phyloP scores from a whole-genome alignment of 2,797 vertebrate species.

The Sebastes nivosus region DNA sequence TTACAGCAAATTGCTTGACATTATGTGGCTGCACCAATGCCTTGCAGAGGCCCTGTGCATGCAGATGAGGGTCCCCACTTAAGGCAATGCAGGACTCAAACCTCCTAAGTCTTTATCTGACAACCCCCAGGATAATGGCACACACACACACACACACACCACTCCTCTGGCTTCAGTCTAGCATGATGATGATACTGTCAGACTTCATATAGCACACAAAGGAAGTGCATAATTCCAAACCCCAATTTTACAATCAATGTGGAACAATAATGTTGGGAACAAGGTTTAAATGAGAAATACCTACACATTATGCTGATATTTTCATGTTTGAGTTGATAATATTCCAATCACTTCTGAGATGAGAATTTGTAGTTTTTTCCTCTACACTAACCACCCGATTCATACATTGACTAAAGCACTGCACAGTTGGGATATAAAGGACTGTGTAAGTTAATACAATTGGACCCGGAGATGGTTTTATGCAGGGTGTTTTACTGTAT shows the following conservation, averaged over 20 bases:
- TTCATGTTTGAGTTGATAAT: constrained; percentile 36
- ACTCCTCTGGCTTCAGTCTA: constrained; percentile 53
- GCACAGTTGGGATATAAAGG: neutral
- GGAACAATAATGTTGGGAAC: constrained; percentile 13
- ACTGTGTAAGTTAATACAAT: constrained; percentile 21
- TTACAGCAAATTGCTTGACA: constrained; percentile 78
- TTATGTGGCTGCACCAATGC: constrained; percentile 67
- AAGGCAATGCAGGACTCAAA: constrained; percentile 77
- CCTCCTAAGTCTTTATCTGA: constrained; percentile 79
- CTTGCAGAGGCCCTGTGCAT: constrained; percentile 66
- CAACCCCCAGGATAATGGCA: constrained; percentile 70
- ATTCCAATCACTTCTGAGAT: constrained; percentile 29
- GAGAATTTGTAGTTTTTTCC: neutral
- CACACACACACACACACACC: constrained; percentile 14
- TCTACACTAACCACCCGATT: neutral
- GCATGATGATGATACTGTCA: constrained; percentile 59
- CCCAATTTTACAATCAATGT: constrained; percentile 24
- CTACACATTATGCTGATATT: constrained; percentile 31
- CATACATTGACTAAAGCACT: constrained; percentile 3
- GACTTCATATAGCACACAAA: constrained; percentile 25
- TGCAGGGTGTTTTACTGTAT: neutral
- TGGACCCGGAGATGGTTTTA: neutral
- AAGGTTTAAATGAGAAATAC: constrained; percentile 43
- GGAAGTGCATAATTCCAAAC: constrained; percentile 30
- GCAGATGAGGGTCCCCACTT: constrained; percentile 74